Base-by-base conservation (phyloP, 2,797 vertebrate species). In the Serranus cabrilla region DNA sequence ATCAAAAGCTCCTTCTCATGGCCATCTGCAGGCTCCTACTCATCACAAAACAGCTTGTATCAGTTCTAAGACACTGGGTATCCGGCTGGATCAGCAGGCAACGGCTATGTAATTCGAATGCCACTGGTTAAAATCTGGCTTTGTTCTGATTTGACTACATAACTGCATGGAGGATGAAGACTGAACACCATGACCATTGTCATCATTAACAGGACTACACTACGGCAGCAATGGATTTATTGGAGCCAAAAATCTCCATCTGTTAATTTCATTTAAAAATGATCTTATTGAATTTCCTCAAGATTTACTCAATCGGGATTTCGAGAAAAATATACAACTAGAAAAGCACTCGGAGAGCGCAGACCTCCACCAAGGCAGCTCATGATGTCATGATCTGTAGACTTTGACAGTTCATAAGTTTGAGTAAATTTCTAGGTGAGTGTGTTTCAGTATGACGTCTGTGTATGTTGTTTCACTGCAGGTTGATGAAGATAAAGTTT, bases 21-120 rank as follows among this genome's bases (percentile, higher is more conserved):
- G 82, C 82, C 85, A 88, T 86, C 82, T 91, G 86, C 71, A 65
- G 50, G 76, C 79, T 85, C 75, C 67, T 77, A 73, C 81, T 86
- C 71, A 71, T 74, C 87, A 85, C 74, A 78, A 80, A 86, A 81
- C 85, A 67, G 75, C 87, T 85, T 78, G 84, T 75, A 87, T 88
- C 74, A 78, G 43, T 71, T 78, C 80, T 64, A 73, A 76, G 76
- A 76, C 83, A 56, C 70, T 11, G 17, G 81, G 68, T 76, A 80
- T 83, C 67, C 62, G 60, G 69, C 79, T 81, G 72, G 66, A 84
- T 80, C 58, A 13, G 14, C 64, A 55, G 75, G 78, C 68, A 60
- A 58, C 11, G 71, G 42, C 73, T 59, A 46, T 54, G 47, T 21
- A 51, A 27, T 56, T 71, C 45, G 37, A 23, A 75, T 74, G 62